Conservation (phyloP, 92 coral and sea anemone genomes). For the Porites cylindrica region DNA sequence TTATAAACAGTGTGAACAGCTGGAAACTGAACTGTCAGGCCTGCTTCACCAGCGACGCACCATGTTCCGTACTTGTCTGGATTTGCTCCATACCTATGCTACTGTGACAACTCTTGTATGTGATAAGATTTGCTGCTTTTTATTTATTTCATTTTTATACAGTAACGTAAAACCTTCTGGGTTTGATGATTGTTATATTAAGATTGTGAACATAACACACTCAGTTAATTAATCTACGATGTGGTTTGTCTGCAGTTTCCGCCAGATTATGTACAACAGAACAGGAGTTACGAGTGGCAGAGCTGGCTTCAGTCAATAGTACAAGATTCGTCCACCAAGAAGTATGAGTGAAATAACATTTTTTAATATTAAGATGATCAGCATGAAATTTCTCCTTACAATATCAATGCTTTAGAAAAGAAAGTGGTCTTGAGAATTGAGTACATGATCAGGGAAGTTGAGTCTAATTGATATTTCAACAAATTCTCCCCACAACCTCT, state of each 20-base stretch:
- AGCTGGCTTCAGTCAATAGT: constrained; percentile 80
- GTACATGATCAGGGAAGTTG: too few species aligned
- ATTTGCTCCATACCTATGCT: constrained; percentile 94
- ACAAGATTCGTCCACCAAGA: constrained; percentile 84
- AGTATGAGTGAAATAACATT: constrained; percentile 50
- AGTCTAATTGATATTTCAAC: too few species aligned
- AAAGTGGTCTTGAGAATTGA: too few species aligned
- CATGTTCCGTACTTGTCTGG: constrained; percentile 87
- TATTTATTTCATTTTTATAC: not conserved
- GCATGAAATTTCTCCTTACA: too few species aligned
- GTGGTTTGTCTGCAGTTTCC: constrained; percentile 74
- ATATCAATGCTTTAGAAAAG: too few species aligned
- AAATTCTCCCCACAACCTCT: too few species aligned
- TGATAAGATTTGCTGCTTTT: not conserved
- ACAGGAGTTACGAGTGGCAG: constrained; percentile 95
- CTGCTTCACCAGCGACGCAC: constrained; percentile 91
- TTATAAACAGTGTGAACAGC: constrained; percentile 87
- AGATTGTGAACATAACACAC: too few species aligned
- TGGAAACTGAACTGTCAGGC: constrained; percentile 94
- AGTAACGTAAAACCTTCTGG: not conserved
- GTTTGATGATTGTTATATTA: not conserved
- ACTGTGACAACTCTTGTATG: constrained; percentile 93
- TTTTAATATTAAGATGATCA: not conserved
- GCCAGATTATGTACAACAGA: constrained; percentile 82
- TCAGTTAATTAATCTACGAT: too few species aligned